phyloP scores from a whole-genome alignment of 1,140 invertebrate species.

The Microplitis demolitor region DNA sequence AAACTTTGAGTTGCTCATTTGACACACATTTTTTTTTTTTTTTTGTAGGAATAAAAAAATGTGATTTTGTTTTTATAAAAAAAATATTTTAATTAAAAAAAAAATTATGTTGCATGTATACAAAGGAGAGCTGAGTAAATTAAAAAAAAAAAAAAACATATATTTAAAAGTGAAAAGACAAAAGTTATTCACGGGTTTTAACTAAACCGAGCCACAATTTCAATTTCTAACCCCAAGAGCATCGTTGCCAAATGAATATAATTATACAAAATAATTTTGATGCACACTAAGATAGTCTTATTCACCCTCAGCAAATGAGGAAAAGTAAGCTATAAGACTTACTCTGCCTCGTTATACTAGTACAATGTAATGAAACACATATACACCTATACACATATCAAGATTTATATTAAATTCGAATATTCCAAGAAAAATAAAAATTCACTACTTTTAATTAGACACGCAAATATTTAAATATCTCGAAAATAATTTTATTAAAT shows the following conservation, averaged over 20 bases:
- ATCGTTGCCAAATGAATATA: slow-evolving; percentile 63
- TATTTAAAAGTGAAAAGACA: neutral
- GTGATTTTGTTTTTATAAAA: too few species aligned
- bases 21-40: too few species aligned
- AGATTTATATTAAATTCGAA: too few species aligned
- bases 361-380: slow-evolving; percentile 19
- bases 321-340: slow-evolving; percentile 19
- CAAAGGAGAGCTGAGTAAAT: too few species aligned
- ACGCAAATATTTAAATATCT: too few species aligned
- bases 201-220: slow-evolving; percentile 58
- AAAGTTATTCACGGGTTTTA: slow-evolving; percentile 36
- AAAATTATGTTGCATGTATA: too few species aligned
- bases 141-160: neutral
- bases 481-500: too few species aligned
- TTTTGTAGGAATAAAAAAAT: too few species aligned
- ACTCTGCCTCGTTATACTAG: slow-evolving; percentile 24
- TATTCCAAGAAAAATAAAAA: too few species aligned
- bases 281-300: slow-evolving; percentile 36
- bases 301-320: slow-evolving; percentile 7
- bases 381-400: slow-evolving; percentile 20
- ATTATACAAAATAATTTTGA: slow-evolving; percentile 63
- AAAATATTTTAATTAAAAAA: too few species aligned
- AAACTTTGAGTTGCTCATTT: too few species aligned
- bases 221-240: slow-evolving; percentile 61
- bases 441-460: too few species aligned